Base-by-base conservation (phyloP, 1,140 invertebrate species). In the Nasonia vitripennis region DNA sequence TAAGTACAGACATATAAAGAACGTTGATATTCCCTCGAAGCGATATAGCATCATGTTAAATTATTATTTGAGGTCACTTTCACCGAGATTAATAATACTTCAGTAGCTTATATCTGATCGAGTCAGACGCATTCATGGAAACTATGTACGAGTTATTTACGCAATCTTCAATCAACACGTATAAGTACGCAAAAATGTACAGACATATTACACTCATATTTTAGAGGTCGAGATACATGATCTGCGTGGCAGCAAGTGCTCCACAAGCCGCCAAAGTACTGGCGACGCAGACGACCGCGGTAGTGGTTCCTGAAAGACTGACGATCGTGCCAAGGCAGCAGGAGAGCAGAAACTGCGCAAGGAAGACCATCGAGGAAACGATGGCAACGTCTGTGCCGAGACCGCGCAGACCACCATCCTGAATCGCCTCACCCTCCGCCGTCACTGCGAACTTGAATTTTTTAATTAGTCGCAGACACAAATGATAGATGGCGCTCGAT, bases 311-410 rank as follows among this genome's bases (percentile, higher is more conserved):
- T 1, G 96, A 95, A 2, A 94, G 87, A 70, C 95, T 95, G 1
- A 99, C 96, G 73, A 99, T 96, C 7, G 95, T 95, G 0, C 98
- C 98, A 94, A 99, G 97, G 87, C 96, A 96, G 70, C 97, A 94
- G 0, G 98, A 98, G 4, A 99, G 94, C 12, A 98, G 94, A 88
- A 99, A 98, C 93, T 99, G 98, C 0, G 98, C 98, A 68, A 99
- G 94, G 92, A 99, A 99, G 2, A 99, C 98, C 97, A 98, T 99
- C 88, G 97, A 98, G 87, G 97, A 98, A 31, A 99, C 96, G 82
- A 99, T 96, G 1, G 98, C 98, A 0, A 99, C 95, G 91, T 99
- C 98, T 0, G 98, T 99, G 2, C 98, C 98, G 11, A 99, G 93
- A 2, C 98, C 98, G 17, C 98, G 95, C 1, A 96, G 93, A 86